Evolutionary conservation across 2,797 vertebrate genomes (phyloP), one percentile per base, ranked within the genome.

Genomic region (Girardinus metallicus): DNA sequence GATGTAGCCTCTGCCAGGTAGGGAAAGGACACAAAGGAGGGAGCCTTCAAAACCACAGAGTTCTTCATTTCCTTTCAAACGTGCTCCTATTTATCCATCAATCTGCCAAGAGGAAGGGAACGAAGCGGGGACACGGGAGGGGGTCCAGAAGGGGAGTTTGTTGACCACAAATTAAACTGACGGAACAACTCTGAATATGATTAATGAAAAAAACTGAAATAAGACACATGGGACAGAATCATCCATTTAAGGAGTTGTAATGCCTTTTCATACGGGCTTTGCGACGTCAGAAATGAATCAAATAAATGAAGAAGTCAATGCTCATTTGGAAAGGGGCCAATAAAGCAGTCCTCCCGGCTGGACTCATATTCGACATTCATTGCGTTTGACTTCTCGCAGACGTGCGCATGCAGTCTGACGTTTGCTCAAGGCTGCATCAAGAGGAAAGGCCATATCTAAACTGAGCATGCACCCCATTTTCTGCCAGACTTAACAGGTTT

Each of bases 151-250:
- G 29, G 44, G 43, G 49, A 68, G 77, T 81, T 80, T 89, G 85
- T 46, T 90, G 87, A 93, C 88, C 86, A 75, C 75, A 72, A 83
- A 92, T 93, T 86, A 86, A 76, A 92, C 76, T 90, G 87, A 94
- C 93, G 90, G 78, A 82, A 83, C 49, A n/a, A 62, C 76, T 87
- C 11, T 81, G 81, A 87, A 90, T 81, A 85, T 91, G 84, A 92
- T 90, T 90, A 79, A 91, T 83, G 81, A 86, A 92, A 49, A 91
- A 86, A 80, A 81, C 43, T 51, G 80, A 55, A 91, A 83, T 77
- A 83, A 84, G 83, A 86, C 80, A 79, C 74, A 72, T 72, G 79
- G 72, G 79, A 84, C 76, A 49, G 81, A 81, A 49, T 84, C 57
- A 26, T 85, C 80, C 47, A 80, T 79, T 85, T 44, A 75, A 15